A percentile compares a stretch with the other conserved stretches of the same genome.
Evolutionary conservation across 35 echinoderm and acorn worm species (phyloP).

Genomic region (Apostichopus californicus): DNA sequence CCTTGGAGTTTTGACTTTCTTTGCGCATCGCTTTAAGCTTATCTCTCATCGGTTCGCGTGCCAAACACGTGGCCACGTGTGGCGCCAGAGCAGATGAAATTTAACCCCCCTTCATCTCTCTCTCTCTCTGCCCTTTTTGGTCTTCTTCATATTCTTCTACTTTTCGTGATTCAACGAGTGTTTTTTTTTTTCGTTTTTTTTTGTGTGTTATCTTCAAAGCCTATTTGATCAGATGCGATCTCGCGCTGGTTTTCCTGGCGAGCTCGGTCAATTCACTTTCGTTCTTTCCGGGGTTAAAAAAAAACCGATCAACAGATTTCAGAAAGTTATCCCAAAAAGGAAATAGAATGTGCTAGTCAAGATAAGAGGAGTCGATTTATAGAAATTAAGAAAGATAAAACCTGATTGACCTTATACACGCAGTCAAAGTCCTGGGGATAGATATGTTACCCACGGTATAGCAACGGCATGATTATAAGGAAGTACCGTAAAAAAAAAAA

Average conservation of each 20-base stretch:
- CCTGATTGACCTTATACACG: too few relatives aligned
- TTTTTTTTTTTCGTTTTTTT: background rate
- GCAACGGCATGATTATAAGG: too few relatives aligned
- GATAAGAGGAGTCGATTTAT: background rate
- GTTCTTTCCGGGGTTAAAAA: background rate
- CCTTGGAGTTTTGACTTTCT: too few relatives aligned
- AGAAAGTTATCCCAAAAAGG: constrained; percentile 44
- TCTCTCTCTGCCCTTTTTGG: background rate
- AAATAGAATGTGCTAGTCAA: constrained; percentile 31
- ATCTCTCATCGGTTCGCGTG: constrained; percentile 28
- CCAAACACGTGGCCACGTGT: constrained; percentile 40
- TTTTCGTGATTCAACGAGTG: too few relatives aligned
- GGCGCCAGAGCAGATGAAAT: constrained; percentile 36
- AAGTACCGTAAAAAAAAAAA: too few relatives aligned
- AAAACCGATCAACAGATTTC: background rate
- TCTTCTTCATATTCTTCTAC: background rate
- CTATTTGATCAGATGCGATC: constrained; percentile 24
- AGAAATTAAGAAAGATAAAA: too few relatives aligned
- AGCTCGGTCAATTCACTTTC: constrained; percentile 37
- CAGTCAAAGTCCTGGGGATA: too few relatives aligned
- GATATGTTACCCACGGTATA: too few relatives aligned
- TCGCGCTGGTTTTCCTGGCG: constrained; percentile 28
- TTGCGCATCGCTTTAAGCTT: constrained; percentile 4
- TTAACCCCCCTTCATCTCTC: constrained; percentile 1
- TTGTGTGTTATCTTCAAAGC: background rate